phyloP scores from a whole-genome alignment of 1,140 invertebrate genomes.

The Eufriesea mexicana region DNA sequence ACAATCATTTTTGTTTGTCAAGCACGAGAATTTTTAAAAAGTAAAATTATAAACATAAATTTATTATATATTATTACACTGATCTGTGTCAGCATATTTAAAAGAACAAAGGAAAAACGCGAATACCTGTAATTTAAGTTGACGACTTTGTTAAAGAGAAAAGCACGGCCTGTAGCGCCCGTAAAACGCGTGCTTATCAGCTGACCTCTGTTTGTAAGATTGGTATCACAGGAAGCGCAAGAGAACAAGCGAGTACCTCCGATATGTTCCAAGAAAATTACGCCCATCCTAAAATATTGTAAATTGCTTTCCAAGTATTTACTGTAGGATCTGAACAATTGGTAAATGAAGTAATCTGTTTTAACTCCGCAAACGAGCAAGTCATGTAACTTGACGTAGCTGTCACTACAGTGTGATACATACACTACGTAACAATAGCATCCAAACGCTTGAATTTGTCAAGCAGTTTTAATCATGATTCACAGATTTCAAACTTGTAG shows the following conservation, averaged over 20 bases:
- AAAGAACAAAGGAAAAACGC: slow-evolving; percentile 39
- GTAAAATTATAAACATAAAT: neutral
- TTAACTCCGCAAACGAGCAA: slow-evolving; percentile 16
- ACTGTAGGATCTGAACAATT: neutral
- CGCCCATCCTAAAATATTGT: slow-evolving; percentile 88
- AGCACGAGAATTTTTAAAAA: slow-evolving; percentile 13
- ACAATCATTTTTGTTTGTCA: neutral
- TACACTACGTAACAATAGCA: slow-evolving; percentile 9
- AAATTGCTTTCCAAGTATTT: neutral
- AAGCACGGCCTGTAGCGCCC: slow-evolving; percentile 97
- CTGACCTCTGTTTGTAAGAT: slow-evolving; percentile 96
- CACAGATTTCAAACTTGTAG: slow-evolving; percentile 12
- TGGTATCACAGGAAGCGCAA: slow-evolving; percentile 97
- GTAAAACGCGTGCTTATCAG: slow-evolving; percentile 98
- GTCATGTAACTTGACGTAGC: slow-evolving; percentile 38
- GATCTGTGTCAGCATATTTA: neutral
- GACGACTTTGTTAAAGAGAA: slow-evolving; percentile 96
- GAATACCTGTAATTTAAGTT: slow-evolving; percentile 92
- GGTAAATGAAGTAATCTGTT: neutral
- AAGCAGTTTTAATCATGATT: slow-evolving; percentile 5
- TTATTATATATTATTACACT: neutral
- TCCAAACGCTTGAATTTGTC: slow-evolving; percentile 8
- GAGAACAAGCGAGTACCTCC: slow-evolving; percentile 95
- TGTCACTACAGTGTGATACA: slow-evolving; percentile 28
- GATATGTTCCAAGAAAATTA: slow-evolving; percentile 97